Conservation (phyloP, 64 coral and sea anemone genomes). For the Montipora cactus region DNA sequence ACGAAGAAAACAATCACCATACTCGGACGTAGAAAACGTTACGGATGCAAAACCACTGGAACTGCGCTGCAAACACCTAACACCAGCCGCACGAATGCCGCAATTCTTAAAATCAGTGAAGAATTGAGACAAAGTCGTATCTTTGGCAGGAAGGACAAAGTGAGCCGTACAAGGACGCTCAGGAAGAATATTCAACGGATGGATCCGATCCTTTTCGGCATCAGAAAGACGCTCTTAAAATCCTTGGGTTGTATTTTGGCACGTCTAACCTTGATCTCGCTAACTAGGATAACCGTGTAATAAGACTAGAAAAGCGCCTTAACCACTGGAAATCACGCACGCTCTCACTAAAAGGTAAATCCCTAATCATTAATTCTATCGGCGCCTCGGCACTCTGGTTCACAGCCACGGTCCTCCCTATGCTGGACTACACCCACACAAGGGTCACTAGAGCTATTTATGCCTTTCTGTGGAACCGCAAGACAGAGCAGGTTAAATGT, state of each 20-base stretch:
- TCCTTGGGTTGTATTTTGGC: neutral
- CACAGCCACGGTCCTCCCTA: too few relatives aligned
- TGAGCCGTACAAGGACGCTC: too few relatives aligned
- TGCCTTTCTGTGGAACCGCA: constrained; percentile 22
- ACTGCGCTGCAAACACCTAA: too few relatives aligned
- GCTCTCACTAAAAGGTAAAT: neutral
- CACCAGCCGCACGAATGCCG: too few relatives aligned
- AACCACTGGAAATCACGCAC: neutral
- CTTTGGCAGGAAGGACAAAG: too few relatives aligned
- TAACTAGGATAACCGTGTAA: neutral
- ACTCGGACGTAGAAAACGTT: too few relatives aligned
- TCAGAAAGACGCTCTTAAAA: neutral
- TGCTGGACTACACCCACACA: neutral
- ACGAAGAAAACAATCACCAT: too few relatives aligned
- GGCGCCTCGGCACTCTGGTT: constrained; percentile 24
- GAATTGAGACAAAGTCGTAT: too few relatives aligned
- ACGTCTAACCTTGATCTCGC: neutral
- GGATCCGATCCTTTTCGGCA: too few relatives aligned
- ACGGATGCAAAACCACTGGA: too few relatives aligned
- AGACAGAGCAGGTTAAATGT: constrained; percentile 15
- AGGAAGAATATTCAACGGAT: too few relatives aligned
- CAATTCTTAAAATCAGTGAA: too few relatives aligned
- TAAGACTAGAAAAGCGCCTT: neutral
- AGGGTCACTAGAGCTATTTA: neutral
- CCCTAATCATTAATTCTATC: neutral